These are phyloP conservation scores for Synodontis membranacea DNA, from an alignment of 2,113 vertebrate species.

Conservation along the genomic window DNA sequence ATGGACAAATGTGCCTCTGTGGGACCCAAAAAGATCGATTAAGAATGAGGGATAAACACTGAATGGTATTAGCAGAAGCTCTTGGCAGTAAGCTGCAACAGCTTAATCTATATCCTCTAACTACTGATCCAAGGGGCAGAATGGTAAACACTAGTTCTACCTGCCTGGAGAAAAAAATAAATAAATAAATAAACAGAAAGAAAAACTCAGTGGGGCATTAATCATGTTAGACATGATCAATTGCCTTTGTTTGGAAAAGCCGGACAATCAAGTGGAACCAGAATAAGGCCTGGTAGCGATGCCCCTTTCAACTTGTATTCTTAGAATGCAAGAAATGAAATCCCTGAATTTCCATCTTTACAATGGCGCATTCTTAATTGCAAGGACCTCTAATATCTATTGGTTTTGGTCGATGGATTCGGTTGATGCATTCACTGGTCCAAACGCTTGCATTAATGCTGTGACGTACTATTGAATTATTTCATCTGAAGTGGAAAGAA, in stretches of 20 bases:
- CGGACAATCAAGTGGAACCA: constrained; percentile 31
- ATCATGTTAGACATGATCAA: constrained; percentile 66
- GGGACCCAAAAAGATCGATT: constrained; percentile 58
- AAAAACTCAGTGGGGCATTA: constrained; percentile 61
- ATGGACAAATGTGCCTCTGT: constrained; percentile 42
- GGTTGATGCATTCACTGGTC: not conserved
- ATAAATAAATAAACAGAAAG: constrained; percentile 38
- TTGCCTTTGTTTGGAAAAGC: constrained; percentile 55
- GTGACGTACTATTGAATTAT: not conserved
- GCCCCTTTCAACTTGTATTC: not conserved
- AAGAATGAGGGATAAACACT: constrained; percentile 61
- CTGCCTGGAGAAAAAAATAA: constrained; percentile 43
- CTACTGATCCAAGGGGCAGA: constrained; percentile 18
- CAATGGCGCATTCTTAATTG: not conserved
- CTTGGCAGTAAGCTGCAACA: constrained; percentile 34
- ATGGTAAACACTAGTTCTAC: constrained; percentile 53
- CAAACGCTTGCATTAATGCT: not conserved
- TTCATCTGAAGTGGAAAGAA: not conserved
- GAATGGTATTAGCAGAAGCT: constrained; percentile 65
- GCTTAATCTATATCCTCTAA: constrained; percentile 51
- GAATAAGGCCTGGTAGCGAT: constrained; percentile 45
- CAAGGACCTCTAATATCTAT: not conserved
- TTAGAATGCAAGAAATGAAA: not conserved
- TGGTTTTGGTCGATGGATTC: not conserved
- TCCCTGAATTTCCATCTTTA: not conserved